Evolutionary conservation across 2,888 invertebrate genomes (phyloP), one percentile per base, ranked within the genome.

Genomic region (Limulus polyphemus): DNA sequence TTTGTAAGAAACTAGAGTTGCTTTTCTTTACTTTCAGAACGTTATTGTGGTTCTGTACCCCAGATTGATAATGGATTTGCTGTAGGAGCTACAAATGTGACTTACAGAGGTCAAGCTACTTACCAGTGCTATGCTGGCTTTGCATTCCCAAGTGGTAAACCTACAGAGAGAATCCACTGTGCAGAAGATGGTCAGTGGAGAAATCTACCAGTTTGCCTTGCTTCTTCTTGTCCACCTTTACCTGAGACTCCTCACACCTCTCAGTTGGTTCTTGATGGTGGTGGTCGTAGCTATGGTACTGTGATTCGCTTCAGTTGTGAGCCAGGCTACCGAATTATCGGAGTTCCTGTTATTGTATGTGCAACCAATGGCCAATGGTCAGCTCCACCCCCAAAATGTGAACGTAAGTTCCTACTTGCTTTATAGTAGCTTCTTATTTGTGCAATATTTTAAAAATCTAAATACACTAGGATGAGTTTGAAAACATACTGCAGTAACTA

Each of bases 1-100:
- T n/a, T n/a, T n/a, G n/a, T n/a, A n/a, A n/a, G n/a, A n/a, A n/a
- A n/a, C n/a, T n/a, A n/a, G n/a, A n/a, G n/a, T n/a, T n/a, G n/a
- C n/a, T n/a, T n/a, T n/a, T 32, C 32, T 32, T 32, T 32, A 32
- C 32, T 70, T 73, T 62, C 69, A 75, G 77, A 77, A 47, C 70
- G 76, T 32, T 97, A 95, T 76, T 97, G 97, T 76, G 94, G 94
- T 61, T 94, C 95, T 46, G 95, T 97, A 57, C 95, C 95, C 60
- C 97, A 97, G 81, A 97, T 97, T 68, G 91, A 93, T 74, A 97
- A 95, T 75, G 95, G 95, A 57, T 95, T 94, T 77, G 94, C 94
- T 3, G 92, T 92, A 74, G 91, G 90, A 57, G 92, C 95, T 0
- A 88, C 92, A 5, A 95, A 95, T 76, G 95, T 97, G 10, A 95